Conservation (phyloP, 1,140 invertebrate species). For the Ceratoteleas bidentatus region DNA sequence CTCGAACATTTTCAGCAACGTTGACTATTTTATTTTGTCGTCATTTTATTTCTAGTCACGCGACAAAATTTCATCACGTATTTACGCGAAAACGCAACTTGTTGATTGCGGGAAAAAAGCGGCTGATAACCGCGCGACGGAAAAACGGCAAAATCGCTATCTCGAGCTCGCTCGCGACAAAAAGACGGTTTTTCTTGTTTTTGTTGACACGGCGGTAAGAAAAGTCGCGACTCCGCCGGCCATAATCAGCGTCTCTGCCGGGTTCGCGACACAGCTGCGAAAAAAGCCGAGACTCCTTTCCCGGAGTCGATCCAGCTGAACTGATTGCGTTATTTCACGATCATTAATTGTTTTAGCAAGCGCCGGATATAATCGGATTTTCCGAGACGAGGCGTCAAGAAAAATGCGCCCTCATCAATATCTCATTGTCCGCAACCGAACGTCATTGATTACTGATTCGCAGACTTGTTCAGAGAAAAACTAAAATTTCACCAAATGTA, state of each 20-base stretch:
- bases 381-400: background rate
- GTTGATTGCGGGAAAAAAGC: too few relatives aligned
- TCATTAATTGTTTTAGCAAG: conserved; percentile 8
- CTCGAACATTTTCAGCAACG: too few relatives aligned
- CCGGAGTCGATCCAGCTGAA: background rate
- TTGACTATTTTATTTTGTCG: too few relatives aligned
- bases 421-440: conserved; percentile 1
- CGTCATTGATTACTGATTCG: background rate
- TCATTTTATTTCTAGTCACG: too few relatives aligned
- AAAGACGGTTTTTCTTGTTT: too few relatives aligned
- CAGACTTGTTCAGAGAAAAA: background rate
- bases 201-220: conserved; percentile 3
- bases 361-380: conserved; percentile 8
- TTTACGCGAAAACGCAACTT: too few relatives aligned
- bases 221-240: conserved; percentile 7
- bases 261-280: too few relatives aligned
- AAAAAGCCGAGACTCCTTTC: too few relatives aligned
- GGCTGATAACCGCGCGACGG: too few relatives aligned
- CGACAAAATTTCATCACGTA: too few relatives aligned
- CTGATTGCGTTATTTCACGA: background rate
- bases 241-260: background rate
- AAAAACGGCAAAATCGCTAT: too few relatives aligned
- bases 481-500: conserved; percentile 5
- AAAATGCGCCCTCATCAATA: conserved; percentile 10
- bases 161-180: too few relatives aligned